Base-by-base conservation (phyloP, 2,797 vertebrate species). In the Diglossa cyanea region DNA sequence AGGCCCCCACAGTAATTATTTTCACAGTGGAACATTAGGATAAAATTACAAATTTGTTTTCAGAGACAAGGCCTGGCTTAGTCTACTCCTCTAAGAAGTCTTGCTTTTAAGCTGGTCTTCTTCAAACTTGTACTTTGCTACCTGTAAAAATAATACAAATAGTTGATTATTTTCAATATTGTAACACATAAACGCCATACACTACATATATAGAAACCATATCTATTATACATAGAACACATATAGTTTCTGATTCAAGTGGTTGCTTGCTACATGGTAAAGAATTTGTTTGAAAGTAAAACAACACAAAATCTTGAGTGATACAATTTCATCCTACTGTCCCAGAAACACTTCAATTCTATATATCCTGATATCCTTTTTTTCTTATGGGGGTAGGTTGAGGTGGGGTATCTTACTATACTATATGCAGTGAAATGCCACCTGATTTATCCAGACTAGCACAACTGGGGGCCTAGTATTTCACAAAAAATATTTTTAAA, bases 351-450 rank as follows among this genome's bases (percentile, higher is more conserved):
- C 6, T 73, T 61, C 9, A 71, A 71, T 26, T n/a, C 7, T 16
- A 8, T 30, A 13, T 65, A 62, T 81, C 42, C 23, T 79, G 33
- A 57, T 71, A 4, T 20, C 4, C 1, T 10, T 58, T 65, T 65
- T 23, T 54, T 39, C 31, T 48, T 2, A 24, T 55, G 9, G 3
- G 2, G 1, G 5, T 4, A 4, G 4, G 4, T 6, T 57, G 21
- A 50, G 7, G 1, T 47, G 2, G 2, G 1, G 2, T 44, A 10
- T 54, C 3, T 40, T 86, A n/a, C 47, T 78, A 26, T 17, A 35
- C 3, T 30, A 1, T 40, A 21, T 55, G 26, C 10, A 51, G 13
- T 39, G 26, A 76, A 86, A 31, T 2, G 1, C 1, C 10, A 55
- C 5, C 14, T 76, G 8, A 4, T 72, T 84, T 93, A 78, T 16